Base-by-base conservation (phyloP, 1,140 invertebrate genomes). In the Tetramorium alpestre region DNA sequence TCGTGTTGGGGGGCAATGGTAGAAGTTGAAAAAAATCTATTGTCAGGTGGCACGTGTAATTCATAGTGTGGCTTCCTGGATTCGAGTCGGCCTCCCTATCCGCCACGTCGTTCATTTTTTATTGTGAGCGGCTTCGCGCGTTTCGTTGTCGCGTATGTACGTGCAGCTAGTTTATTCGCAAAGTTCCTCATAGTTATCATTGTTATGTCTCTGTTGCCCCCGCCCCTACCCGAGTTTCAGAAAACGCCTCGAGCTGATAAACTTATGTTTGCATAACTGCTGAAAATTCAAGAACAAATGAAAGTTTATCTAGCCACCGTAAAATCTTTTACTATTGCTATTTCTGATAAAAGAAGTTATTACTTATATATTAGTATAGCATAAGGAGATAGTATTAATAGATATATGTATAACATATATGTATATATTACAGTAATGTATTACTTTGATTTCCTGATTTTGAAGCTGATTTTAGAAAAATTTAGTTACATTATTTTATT, bases 11-110 rank as follows among this genome's bases (percentile, higher is more conserved):
- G 73, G 64, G 64, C 70, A 62, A 75, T 64, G 44, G 51, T 81
- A 80, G 75, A 82, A 88, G 44, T 60, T 67, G 41, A 89, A 89
- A 90, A 75, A 80, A 77, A 90, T 85, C 90, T 77, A 91, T 90
- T 91, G 90, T 90, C 90, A 86, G 62, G 49, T 69, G 85, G 90
- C 89, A 90, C 90, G 84, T 91, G 90, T 91, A 91, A 91, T 91
- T 91, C 89, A 91, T 91, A 89, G 89, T 86, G 87, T n/a, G 90
- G 89, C 89, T 90, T 91, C 90, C 89, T 85, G 73, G 69, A 69
- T 85, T 70, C 60, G 75, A 62, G 49, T 38, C 41, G 18, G 60
- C 33, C 76, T 49, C 78, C 76, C 78, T 89, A 56, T 77, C 69
- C 69, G 72, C 60, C 44, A 22, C 10, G 38, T 11, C 41, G n/a